Base-by-base conservation (phyloP, 2,888 invertebrate genomes). In the Odontothrips loti region DNA sequence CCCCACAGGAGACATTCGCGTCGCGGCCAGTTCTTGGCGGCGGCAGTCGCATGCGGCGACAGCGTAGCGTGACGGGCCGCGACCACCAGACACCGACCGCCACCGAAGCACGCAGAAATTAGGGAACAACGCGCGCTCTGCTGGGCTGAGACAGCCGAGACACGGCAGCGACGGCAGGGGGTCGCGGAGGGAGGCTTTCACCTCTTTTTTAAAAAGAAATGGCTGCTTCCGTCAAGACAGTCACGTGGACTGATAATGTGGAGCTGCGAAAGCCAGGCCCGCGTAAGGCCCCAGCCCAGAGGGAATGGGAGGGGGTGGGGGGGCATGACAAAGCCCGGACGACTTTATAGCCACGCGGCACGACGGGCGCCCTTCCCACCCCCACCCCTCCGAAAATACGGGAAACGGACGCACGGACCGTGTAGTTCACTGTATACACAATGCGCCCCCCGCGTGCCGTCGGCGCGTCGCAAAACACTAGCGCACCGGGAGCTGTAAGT, bases 271-370 rank as follows among this genome's bases (percentile, higher is more conserved):
- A n/a, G n/a, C n/a, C n/a, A n/a, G n/a, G n/a, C n/a, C n/a, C n/a
- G n/a, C n/a, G n/a, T n/a, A n/a, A n/a, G n/a, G n/a, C n/a, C n/a
- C n/a, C n/a, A n/a, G n/a, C n/a, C n/a, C n/a, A n/a, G n/a, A n/a
- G 17, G 51, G 51, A 51, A 51, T 1, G 51, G 51, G 8, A 51
- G 51, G 51, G 17, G 9, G 51, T 12, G 17, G 17, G 17, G 17
- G 9, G 58, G 58, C 58, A 58, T 58, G 58, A 58, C 51, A 51
- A 51, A 51, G 51, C 20, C n/a, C n/a, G 4, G 68, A 68, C 68
- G 27, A 75, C 68, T 75, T 75, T 75, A 75, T 75, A 75, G 68
- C 68, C 68, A 75, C 23, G 68, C 23, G 11, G 68, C 68, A 75
- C 68, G 58, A 58, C 58, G 58, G 17, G n/a, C n/a, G n/a, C n/a